phyloP scores from a whole-genome alignment of 1,140 invertebrate species.

The Plodia interpunctella region DNA sequence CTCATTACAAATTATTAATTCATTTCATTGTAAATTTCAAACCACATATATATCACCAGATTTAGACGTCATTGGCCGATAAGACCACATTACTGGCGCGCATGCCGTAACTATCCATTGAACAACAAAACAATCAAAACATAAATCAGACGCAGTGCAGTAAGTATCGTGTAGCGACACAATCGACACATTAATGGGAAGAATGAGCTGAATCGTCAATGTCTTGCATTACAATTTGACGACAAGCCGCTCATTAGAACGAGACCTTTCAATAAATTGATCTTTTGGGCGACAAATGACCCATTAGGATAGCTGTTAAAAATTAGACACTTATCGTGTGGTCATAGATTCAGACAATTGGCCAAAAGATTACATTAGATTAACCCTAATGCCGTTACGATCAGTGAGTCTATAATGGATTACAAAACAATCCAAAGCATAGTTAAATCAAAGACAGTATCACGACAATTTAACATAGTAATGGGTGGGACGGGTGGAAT shows the following conservation, averaged over 20 bases:
- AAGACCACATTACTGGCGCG: background rate
- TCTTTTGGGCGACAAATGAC: too few relatives aligned
- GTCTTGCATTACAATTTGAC: constrained; percentile 13
- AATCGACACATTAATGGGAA: constrained; percentile 19
- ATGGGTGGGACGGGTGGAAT: constrained; percentile 32
- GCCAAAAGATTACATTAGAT: too few relatives aligned
- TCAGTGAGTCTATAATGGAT: too few relatives aligned
- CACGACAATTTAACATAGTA: constrained; percentile 17
- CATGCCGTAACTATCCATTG: background rate
- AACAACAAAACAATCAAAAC: constrained; percentile 28
- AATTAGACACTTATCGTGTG: too few relatives aligned
- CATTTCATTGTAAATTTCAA: too few relatives aligned
- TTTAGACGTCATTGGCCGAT: background rate
- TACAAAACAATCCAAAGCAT: too few relatives aligned
- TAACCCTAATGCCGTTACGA: too few relatives aligned
- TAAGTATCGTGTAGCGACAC: constrained; percentile 17
- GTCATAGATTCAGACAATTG: too few relatives aligned
- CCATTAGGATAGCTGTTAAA: too few relatives aligned
- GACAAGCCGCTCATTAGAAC: constrained; percentile 19
- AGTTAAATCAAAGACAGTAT: background rate
- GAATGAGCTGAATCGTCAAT: constrained; percentile 37
- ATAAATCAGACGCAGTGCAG: constrained; percentile 21
- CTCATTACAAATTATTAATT: too few relatives aligned
- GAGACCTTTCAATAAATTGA: too few relatives aligned
- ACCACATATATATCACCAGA: too few relatives aligned